Percentiles rank a stretch among this genome's conserved stretches.
Evolutionary conservation across 64 coral and sea anemone species (phyloP).

Genomic region (Stichodactyla mertensii): DNA sequence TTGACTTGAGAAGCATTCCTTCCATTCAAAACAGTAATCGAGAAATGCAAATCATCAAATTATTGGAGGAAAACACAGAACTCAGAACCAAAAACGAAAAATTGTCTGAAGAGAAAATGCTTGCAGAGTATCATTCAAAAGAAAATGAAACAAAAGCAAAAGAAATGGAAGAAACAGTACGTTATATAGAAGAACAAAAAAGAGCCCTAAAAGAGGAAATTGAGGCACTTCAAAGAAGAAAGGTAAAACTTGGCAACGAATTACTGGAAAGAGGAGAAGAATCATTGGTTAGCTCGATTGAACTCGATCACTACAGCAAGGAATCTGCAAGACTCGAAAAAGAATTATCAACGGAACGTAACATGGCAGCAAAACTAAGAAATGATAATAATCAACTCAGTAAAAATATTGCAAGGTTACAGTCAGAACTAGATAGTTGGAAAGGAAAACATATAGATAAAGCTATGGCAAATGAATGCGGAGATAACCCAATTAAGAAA

Average conservation of each 20-base stretch:
- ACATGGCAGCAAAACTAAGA: slow-evolving; percentile 51
- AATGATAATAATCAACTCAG: slow-evolving; percentile 47
- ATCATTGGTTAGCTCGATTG: slow-evolving; percentile 9
- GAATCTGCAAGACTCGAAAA: slow-evolving; percentile 48
- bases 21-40: slow-evolving; percentile 32
- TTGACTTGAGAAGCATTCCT: slow-evolving; percentile 59
- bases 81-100: slow-evolving; percentile 62
- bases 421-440: slow-evolving; percentile 26
- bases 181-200: slow-evolving; percentile 39
- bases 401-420: slow-evolving; percentile 30
- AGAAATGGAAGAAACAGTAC: slow-evolving; percentile 26
- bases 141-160: slow-evolving; percentile 28
- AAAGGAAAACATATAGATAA: neutral
- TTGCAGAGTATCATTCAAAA: slow-evolving; percentile 45
- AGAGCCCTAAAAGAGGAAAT: slow-evolving; percentile 36
- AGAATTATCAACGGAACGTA: slow-evolving; percentile 46
- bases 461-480: neutral
- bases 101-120: slow-evolving; percentile 46
- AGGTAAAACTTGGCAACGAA: slow-evolving; percentile 31
- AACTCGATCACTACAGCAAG: slow-evolving; percentile 49
- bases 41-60: slow-evolving; percentile 57
- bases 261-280: slow-evolving; percentile 25
- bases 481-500: slow-evolving; percentile 5
- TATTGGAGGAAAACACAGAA: slow-evolving; percentile 81
- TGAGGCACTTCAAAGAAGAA: slow-evolving; percentile 16